Evolutionary conservation across 2,797 vertebrate species (phyloP), one percentile per base, ranked within the genome.

Genomic region (Novumbra hubbsi): DNA sequence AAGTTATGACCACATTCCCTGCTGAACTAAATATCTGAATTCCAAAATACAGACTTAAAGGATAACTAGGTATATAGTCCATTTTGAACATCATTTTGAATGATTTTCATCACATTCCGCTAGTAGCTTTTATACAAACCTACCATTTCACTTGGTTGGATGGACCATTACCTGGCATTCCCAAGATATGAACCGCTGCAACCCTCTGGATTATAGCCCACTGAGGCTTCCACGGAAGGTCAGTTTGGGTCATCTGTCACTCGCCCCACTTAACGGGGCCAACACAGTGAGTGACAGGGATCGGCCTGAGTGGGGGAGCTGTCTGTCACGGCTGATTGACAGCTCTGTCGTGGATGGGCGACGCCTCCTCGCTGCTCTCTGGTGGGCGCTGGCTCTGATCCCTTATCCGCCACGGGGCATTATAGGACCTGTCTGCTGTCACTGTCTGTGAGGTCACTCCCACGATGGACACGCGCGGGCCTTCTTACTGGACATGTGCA

Each of bases 401-500:
- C 38, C 34, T 68, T 27, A 68, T 21, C 45, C 21, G 45, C 67
- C 67, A 5, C 67, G n/a, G 45, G 67, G 45, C 38, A 69, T 49
- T 48, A 48, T 50, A 15, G 67, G 67, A 48, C 45, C 24, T 69
- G 68, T 50, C 45, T 69, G 68, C 48, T 68, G 67, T 48, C 24
- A 41, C 38, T 49, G 67, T 49, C 67, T 27, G 45, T 14, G 41
- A 49, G 68, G 45, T 69, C 68, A 50, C 24, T 69, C 67, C 49
- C 41, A 24, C 68, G 66, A 45, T 38, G 11, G 49, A 74, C 66
- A 74, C 65, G 19, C 57, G 16, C 32, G 27, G 27, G 28, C 30
- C 34, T 14, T 48, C 50, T 57, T 16, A 27, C 21, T 64, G 41
- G 41, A 45, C 11, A 14, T 1, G 12, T 1, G 41, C 41, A 1